These are phyloP conservation scores for Papilio glaucus DNA, from an alignment of 1,140 invertebrate species.

Conservation along the genomic window DNA sequence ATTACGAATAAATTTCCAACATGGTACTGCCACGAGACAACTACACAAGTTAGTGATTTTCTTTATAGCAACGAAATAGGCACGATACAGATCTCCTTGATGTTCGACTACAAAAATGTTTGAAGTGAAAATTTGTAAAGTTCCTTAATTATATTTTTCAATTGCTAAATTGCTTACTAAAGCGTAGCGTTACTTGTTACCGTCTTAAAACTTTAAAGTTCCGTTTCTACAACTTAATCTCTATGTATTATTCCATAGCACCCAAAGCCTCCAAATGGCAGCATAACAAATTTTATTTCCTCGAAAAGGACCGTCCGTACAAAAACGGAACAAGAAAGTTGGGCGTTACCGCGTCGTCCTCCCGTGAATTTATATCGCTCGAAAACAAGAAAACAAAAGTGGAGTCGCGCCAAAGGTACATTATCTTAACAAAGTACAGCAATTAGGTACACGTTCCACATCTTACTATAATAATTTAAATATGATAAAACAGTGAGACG, in stretches of 20 bases:
- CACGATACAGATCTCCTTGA: too few species aligned
- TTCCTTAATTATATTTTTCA: too few species aligned
- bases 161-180: slow-evolving; percentile 8
- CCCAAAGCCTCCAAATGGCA: slow-evolving; percentile 57
- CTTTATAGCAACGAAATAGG: too few species aligned
- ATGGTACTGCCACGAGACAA: too few species aligned
- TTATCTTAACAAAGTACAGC: slow-evolving; percentile 83
- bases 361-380: slow-evolving; percentile 78
- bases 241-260: slow-evolving; percentile 50
- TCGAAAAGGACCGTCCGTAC: slow-evolving; percentile 67
- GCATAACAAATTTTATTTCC: slow-evolving; percentile 76
- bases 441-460: slow-evolving; percentile 84
- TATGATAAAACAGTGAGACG: slow-evolving; percentile 82
- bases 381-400: slow-evolving; percentile 83
- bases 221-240: slow-evolving; percentile 40
- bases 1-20: not conserved
- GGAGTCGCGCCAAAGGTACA: slow-evolving; percentile 81
- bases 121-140: too few species aligned
- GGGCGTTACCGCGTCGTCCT: slow-evolving; percentile 68
- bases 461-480: slow-evolving; percentile 84
- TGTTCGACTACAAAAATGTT: too few species aligned
- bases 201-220: slow-evolving; percentile 19
- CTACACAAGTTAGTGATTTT: too few species aligned
- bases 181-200: not conserved
- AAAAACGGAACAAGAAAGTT: slow-evolving; percentile 80